A percentile compares a stretch with the other conserved stretches of the same genome.
These are phyloP conservation scores for Fopius arisanus DNA, from an alignment of 1,140 invertebrate genomes.

Conservation along the genomic window DNA sequence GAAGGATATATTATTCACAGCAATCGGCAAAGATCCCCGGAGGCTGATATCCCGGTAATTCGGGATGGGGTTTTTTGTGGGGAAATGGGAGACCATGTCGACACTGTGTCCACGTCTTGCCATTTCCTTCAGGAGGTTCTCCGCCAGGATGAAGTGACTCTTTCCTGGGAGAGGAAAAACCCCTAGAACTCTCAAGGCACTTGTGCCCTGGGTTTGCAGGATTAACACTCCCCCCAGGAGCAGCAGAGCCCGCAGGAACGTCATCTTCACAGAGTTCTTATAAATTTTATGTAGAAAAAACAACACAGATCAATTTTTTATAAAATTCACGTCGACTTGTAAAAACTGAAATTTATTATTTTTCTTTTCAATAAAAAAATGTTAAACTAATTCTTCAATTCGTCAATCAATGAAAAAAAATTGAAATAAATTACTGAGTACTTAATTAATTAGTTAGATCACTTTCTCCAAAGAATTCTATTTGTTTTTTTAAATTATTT, in stretches of 20 bases:
- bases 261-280: background rate
- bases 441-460: no score
- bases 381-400: no score
- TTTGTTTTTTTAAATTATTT: no score
- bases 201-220: background rate
- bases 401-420: no score
- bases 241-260: background rate
- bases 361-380: no score
- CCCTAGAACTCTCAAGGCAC: constrained; percentile 44
- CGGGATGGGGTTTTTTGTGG: constrained; percentile 44
- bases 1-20: constrained; percentile 24
- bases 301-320: no score
- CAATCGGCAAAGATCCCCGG: constrained; percentile 7
- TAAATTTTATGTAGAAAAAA: no score
- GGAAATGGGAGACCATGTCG: constrained; percentile 57
- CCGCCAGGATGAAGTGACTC: constrained; percentile 58
- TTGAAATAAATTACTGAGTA: no score
- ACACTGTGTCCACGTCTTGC: constrained; percentile 60
- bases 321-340: no score
- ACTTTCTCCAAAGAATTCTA: no score
- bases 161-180: constrained; percentile 53
- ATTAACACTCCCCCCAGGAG: background rate
- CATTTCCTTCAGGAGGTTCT: constrained; percentile 51
- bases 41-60: constrained; percentile 55
- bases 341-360: no score